Evolutionary conservation across 2,797 vertebrate species (phyloP).

Genomic region (Clamator glandarius): DNA sequence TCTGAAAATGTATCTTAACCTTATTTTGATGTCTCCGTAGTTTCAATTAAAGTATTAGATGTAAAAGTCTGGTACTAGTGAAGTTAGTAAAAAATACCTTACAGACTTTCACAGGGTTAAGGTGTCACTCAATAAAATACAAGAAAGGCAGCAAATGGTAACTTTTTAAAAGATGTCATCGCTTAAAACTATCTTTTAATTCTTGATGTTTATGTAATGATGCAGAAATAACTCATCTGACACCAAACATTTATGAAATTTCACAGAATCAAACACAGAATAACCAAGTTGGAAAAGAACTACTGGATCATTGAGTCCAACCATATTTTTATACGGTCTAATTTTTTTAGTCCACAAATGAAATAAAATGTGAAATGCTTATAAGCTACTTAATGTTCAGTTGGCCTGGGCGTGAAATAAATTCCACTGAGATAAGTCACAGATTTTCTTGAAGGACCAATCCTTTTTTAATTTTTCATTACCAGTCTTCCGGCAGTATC

Average conservation of each 20-base stretch:
- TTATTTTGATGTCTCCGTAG: background rate
- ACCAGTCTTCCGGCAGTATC: background rate
- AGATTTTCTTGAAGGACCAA: background rate
- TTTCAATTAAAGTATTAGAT: constrained; percentile 5
- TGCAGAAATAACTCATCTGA: background rate
- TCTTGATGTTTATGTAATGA: background rate
- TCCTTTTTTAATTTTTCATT: background rate
- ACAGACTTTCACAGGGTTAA: background rate
- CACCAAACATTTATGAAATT: background rate
- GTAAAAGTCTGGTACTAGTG: background rate
- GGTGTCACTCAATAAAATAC: background rate
- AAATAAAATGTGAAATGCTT: background rate
- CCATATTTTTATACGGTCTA: no score
- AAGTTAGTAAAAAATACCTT: background rate
- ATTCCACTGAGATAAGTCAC: background rate
- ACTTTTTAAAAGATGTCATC: background rate
- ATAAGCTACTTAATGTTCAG: background rate
- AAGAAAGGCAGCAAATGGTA: background rate
- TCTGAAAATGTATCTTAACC: background rate
- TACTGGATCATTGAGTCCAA: no score
- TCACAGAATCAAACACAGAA: no score
- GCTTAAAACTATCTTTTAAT: background rate
- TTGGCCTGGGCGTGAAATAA: background rate
- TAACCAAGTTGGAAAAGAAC: no score
- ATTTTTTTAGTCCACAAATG: background rate